Conservation (phyloP, 2,113 vertebrate genomes). For the Ictalurus furcatus region DNA sequence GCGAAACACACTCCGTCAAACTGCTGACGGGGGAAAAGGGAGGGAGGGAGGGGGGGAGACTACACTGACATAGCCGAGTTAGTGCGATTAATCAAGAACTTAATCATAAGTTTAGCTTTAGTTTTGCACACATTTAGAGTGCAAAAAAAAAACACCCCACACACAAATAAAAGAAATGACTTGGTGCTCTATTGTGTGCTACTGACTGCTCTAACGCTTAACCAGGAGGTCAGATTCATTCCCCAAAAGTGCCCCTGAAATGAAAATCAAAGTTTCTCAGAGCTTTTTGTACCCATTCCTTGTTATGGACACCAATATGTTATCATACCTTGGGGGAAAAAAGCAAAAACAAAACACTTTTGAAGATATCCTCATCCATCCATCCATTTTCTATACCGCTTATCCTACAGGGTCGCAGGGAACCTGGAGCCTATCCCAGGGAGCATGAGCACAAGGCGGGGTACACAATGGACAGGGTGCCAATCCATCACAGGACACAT, state of each 20-base stretch:
- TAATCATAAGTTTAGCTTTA: too few relatives aligned
- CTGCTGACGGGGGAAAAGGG: not conserved
- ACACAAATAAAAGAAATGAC: too few relatives aligned
- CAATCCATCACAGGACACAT: too few relatives aligned
- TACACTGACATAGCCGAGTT: not conserved
- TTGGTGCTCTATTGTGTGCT: not conserved
- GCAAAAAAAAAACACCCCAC: not conserved
- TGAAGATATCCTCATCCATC: too few relatives aligned
- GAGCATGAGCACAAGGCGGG: too few relatives aligned
- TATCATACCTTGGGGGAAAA: not conserved
- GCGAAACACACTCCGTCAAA: not conserved
- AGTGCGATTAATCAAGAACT: not conserved
- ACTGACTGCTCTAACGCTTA: not conserved
- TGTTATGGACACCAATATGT: not conserved
- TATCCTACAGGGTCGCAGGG: too few relatives aligned
- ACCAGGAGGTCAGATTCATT: not conserved
- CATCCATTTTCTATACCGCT: too few relatives aligned
- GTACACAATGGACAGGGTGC: too few relatives aligned
- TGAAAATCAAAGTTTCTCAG: not conserved
- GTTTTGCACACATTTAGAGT: not conserved
- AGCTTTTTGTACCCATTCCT: not conserved
- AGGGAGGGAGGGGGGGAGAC: not conserved
- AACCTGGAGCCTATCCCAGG: too few relatives aligned
- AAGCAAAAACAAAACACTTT: not conserved
- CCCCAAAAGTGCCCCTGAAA: not conserved